Conservation (phyloP, 2,888 invertebrate species). For the Pecten maximus region DNA sequence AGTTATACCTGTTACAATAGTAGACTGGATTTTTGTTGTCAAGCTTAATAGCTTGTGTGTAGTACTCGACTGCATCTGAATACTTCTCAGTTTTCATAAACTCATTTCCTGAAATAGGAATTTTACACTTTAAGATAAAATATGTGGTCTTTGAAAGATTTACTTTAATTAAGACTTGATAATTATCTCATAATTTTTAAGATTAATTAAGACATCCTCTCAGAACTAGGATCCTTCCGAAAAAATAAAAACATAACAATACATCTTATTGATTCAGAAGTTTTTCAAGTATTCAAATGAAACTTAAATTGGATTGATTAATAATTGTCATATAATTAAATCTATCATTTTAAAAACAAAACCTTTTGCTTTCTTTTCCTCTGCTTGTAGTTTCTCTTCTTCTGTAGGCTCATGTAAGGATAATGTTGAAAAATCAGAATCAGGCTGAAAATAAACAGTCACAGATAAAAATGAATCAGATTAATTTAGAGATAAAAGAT, state of each 20-base stretch:
- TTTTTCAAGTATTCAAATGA: too few relatives aligned
- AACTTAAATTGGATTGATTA: too few relatives aligned
- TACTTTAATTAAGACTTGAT: too few relatives aligned
- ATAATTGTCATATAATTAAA: too few relatives aligned
- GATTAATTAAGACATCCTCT: too few relatives aligned
- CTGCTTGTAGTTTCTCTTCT: slow-evolving; percentile 87
- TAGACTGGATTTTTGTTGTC: slow-evolving; percentile 95
- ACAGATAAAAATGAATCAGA: background rate
- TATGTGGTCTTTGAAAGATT: too few relatives aligned
- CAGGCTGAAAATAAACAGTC: slow-evolving; percentile 66
- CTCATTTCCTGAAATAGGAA: slow-evolving; percentile 83
- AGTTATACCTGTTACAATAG: slow-evolving; percentile 91
- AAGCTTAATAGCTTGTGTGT: slow-evolving; percentile 93
- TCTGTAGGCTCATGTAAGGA: slow-evolving; percentile 78
- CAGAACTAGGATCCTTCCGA: too few relatives aligned
- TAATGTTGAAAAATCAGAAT: slow-evolving; percentile 70
- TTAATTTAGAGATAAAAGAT: background rate
- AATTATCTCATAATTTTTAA: too few relatives aligned
- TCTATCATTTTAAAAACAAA: slow-evolving; percentile 76
- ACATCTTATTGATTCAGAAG: too few relatives aligned
- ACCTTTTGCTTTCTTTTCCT: slow-evolving; percentile 93
- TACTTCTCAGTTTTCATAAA: slow-evolving; percentile 92
- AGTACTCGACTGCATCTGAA: slow-evolving; percentile 91
- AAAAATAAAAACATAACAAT: too few relatives aligned
- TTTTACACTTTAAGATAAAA: too few relatives aligned